These are phyloP conservation scores for Petaurus breviceps DNA, from an alignment of 2,113 vertebrate genomes.

Conservation along the genomic window DNA sequence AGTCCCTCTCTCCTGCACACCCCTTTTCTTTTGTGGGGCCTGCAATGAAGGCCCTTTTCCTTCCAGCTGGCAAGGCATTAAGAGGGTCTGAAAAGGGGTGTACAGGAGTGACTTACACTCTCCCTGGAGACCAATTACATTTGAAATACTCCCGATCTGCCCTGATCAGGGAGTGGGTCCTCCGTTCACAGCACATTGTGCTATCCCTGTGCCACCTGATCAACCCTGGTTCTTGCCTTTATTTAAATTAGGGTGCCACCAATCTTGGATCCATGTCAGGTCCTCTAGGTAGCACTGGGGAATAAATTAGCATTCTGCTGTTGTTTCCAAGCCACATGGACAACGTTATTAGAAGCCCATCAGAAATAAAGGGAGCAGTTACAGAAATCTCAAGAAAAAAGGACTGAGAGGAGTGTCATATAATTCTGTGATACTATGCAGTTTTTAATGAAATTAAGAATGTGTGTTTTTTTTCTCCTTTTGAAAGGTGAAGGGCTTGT, in stretches of 20 bases:
- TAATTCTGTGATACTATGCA: constrained; percentile 80
- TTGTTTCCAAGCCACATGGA: constrained; percentile 86
- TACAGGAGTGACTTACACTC: constrained; percentile 79
- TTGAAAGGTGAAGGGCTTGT: neutral
- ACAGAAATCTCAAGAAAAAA: constrained; percentile 82
- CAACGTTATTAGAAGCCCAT: constrained; percentile 83
- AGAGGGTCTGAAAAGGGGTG: constrained; percentile 82
- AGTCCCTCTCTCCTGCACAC: constrained; percentile 64
- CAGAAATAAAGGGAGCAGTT: constrained; percentile 82
- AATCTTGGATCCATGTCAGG: constrained; percentile 81
- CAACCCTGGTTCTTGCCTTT: constrained; percentile 82
- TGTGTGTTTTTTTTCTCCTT: constrained; percentile 46
- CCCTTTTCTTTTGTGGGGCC: constrained; percentile 79
- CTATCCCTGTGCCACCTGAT: constrained; percentile 84
- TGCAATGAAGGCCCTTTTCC: constrained; percentile 75
- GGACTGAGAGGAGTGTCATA: constrained; percentile 78
- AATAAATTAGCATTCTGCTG: constrained; percentile 88
- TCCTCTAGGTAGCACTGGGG: constrained; percentile 84
- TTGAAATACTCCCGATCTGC: constrained; percentile 83
- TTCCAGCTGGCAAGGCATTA: constrained; percentile 86
- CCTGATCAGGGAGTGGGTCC: constrained; percentile 79
- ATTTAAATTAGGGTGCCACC: constrained; percentile 85
- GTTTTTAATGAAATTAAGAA: constrained; percentile 81
- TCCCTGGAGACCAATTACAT: constrained; percentile 87
- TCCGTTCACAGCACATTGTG: constrained; percentile 79